Base-by-base conservation (phyloP, 1,140 invertebrate species). In the Zaprionus lachaisei region DNA sequence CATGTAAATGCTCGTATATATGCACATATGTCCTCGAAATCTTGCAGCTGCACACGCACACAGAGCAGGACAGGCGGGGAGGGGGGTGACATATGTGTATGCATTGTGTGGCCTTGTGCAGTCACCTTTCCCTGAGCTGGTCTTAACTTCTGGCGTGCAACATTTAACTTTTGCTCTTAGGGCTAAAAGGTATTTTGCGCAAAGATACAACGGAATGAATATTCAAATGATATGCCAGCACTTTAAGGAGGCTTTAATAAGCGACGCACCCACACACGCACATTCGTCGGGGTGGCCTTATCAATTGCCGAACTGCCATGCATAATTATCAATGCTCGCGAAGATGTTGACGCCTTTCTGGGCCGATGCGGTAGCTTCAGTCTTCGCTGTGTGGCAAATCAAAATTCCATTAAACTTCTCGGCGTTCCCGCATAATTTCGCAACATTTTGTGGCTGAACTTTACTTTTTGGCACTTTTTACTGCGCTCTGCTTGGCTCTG, bases 361-460 rank as follows among this genome's bases (percentile, higher is more conserved):
- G 31, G 26, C 38, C 15, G 15, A 12, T 49, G 47, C 6, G 26
- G 55, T 37, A 17, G 68, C 20, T 65, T 24, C 61, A 56, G 47
- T 56, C 28, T 31, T 31, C 7, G 28, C 2, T 15, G 70, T 15
- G 70, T 31, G 64, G 70, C 63, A 73, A 77, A 77, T 77, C 75
- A 73, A 77, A 77, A 73, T 77, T 73, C 70, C 75, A 77, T 77
- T 77, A 77, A 77, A 77, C 75, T 77, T 77, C 67, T 73, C 41
- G 70, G 79, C 75, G 77, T 26, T 66, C 67, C 79, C 82, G 75
- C 82, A 85, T 86, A 85, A 85, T 85, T 73, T 86, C 57, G 70
- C 63, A 69, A 85, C 80, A 86, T 85, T 85, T 82, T 81, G 82
- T 51, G 79, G 82, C 70, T 81, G 68, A 67, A 79, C 56, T 78